Evolutionary conservation across 2,797 vertebrate genomes (phyloP).

Genomic region (Rhincodon typus): DNA sequence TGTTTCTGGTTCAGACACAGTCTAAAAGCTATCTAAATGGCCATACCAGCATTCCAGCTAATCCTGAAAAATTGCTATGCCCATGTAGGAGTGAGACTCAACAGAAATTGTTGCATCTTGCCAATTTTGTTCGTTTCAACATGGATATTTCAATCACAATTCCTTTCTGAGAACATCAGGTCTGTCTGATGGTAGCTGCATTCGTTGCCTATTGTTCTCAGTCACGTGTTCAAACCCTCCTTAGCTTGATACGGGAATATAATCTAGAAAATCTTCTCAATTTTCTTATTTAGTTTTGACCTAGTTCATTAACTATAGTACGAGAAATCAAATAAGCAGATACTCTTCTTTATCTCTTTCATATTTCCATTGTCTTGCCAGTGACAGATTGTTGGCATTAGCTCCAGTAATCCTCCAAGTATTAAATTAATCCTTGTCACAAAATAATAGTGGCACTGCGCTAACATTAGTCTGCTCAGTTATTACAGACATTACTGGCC

Average conservation of each 20-base stretch:
- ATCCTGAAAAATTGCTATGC: no score
- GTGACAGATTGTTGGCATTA: background rate
- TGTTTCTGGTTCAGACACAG: no score
- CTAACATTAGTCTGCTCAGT: background rate
- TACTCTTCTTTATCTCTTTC: background rate
- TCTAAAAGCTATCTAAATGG: no score
- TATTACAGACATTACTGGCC: background rate
- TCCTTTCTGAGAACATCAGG: background rate
- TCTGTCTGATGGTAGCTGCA: background rate
- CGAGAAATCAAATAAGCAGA: background rate
- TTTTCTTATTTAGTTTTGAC: background rate
- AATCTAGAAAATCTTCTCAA: background rate
- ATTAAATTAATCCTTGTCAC: background rate
- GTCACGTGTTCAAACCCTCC: background rate
- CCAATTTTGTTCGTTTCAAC: background rate
- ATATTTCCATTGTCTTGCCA: background rate
- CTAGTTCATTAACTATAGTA: no score
- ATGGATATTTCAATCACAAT: background rate
- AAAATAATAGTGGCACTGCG: background rate
- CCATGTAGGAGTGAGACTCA: no score
- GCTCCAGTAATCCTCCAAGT: background rate
- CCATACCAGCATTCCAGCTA: no score
- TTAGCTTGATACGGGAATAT: background rate
- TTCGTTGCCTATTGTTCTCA: background rate
- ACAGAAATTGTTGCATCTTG: no score